These are phyloP conservation scores for Acrocyrtus sp. DNA, from an alignment of 2,888 invertebrate genomes.

Conservation along the genomic window DNA sequence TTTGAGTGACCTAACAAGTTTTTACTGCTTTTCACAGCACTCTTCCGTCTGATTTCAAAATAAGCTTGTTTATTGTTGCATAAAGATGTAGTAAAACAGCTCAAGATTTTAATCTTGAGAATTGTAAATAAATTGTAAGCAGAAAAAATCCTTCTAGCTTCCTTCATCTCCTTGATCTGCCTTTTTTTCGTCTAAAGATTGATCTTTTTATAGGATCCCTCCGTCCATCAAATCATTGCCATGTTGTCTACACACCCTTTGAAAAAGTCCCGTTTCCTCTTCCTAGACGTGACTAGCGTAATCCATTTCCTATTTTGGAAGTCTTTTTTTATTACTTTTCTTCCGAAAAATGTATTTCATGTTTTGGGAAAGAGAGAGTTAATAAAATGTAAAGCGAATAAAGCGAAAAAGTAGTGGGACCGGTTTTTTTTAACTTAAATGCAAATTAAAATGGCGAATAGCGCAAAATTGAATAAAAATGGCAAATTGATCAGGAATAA, in stretches of 20 bases:
- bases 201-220: neutral
- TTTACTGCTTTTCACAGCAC: neutral
- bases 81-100: neutral
- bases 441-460: slow-evolving; percentile 27
- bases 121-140: neutral
- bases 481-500: slow-evolving; percentile 16
- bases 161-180: neutral
- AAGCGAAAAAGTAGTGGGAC: slow-evolving; percentile 23
- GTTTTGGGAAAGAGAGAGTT: slow-evolving; percentile 6
- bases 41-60: neutral
- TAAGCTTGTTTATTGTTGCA: neutral
- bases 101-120: neutral
- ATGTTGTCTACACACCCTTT: slow-evolving; percentile 1
- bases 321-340: neutral
- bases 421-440: slow-evolving; percentile 37
- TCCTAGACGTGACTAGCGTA: too few species aligned
- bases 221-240: slow-evolving; percentile 28
- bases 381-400: too few species aligned
- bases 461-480: slow-evolving; percentile 5
- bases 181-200: neutral
- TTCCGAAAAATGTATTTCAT: neutral
- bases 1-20: slow-evolving; percentile 11
- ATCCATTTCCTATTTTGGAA: slow-evolving; percentile 4
- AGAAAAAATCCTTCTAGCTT: slow-evolving; percentile 7
- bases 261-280: slow-evolving; percentile 31